Conservation (phyloP, 1,140 invertebrate species). For the Diprion similis region DNA sequence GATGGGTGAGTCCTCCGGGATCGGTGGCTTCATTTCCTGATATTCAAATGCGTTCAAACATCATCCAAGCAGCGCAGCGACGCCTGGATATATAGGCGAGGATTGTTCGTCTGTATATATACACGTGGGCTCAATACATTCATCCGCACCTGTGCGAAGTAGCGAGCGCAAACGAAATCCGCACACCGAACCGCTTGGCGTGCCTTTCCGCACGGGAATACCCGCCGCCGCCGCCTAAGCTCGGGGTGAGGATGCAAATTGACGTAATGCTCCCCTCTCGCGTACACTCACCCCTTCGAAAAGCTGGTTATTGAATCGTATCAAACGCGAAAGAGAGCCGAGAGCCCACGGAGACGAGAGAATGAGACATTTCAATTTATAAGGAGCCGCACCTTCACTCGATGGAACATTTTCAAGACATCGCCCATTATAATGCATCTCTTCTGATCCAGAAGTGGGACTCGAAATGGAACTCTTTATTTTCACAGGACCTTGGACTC, state of each 20-base stretch:
- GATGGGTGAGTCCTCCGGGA: slow-evolving; percentile 37
- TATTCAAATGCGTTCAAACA: slow-evolving; percentile 60
- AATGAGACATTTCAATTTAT: slow-evolving; percentile 19
- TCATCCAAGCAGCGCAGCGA: slow-evolving; percentile 36
- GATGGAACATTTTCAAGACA: background rate
- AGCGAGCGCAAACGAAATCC: background rate
- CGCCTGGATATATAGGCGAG: background rate
- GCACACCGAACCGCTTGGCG: background rate
- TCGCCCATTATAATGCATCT: no score
- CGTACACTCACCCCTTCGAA: background rate
- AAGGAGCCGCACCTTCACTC: slow-evolving; percentile 8
- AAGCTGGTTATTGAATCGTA: slow-evolving; percentile 41
- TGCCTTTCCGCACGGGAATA: background rate
- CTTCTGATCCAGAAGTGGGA: no score
- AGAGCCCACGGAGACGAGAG: slow-evolving; percentile 14
- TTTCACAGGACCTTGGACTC: no score
- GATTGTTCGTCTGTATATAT: background rate
- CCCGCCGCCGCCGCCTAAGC: background rate
- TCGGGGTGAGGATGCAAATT: slow-evolving; percentile 38
- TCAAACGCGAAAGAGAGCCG: slow-evolving; percentile 28
- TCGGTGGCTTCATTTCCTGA: slow-evolving; percentile 58
- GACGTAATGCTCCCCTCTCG: slow-evolving; percentile 28
- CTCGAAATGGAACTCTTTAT: no score
- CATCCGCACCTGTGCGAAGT: background rate
- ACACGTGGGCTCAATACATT: background rate